Conservation (phyloP, 2,797 vertebrate genomes). For the Coregonus sp. region DNA sequence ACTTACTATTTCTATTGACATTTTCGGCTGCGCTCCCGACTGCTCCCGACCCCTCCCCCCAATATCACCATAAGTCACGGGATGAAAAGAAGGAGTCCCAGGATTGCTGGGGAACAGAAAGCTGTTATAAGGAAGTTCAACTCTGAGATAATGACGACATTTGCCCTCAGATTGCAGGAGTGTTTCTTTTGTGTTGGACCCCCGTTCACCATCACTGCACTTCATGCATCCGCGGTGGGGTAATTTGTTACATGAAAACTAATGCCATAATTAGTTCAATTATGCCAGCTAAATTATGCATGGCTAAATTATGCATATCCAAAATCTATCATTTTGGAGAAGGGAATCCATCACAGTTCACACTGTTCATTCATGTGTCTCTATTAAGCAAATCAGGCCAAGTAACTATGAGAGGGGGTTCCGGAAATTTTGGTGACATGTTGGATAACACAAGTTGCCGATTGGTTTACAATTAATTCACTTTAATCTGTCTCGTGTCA, state of each 20-base stretch:
- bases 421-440: neutral
- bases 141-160: slow-evolving; percentile 98
- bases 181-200: slow-evolving; percentile 82
- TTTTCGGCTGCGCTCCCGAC: slow-evolving; percentile 87
- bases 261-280: slow-evolving; percentile 11
- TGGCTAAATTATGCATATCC: slow-evolving; percentile 4
- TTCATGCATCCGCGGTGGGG: slow-evolving; percentile 63
- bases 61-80: slow-evolving; percentile 96
- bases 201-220: slow-evolving; percentile 46
- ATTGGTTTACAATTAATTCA: slow-evolving; percentile 73
- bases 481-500: slow-evolving; percentile 20
- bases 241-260: slow-evolving; percentile 61
- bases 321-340: neutral
- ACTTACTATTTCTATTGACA: slow-evolving; percentile 99
- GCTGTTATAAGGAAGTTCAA: slow-evolving; percentile 98
- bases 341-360: neutral
- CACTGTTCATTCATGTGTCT: neutral
- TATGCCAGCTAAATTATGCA: slow-evolving; percentile 2
- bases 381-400: neutral
- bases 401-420: neutral
- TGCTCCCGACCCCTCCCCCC: slow-evolving; percentile 58
- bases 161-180: slow-evolving; percentile 83
- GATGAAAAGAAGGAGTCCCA: slow-evolving; percentile 84
- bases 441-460: neutral
- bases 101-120: slow-evolving; percentile 93